These are phyloP conservation scores for Thymelicus acteon DNA, from an alignment of 2,888 invertebrate genomes.

Conservation along the genomic window DNA sequence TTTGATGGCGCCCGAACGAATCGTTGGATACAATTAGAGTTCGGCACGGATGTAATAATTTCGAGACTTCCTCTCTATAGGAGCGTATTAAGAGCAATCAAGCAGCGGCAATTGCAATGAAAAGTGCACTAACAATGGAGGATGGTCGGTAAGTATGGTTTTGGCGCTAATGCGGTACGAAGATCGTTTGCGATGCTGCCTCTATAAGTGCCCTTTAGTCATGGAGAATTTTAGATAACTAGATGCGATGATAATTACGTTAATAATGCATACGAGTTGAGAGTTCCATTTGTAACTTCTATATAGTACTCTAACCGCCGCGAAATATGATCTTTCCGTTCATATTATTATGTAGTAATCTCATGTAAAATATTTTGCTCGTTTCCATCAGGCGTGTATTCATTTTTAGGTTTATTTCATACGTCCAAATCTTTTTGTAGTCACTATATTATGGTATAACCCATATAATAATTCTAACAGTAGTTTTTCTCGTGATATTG, in stretches of 20 bases:
- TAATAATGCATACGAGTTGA: background rate
- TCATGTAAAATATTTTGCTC: too few species aligned
- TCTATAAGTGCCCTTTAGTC: conserved; percentile 39
- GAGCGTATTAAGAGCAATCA: conserved; percentile 64
- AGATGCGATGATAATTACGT: background rate
- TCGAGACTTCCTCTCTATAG: conserved; percentile 61
- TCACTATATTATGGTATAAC: too few species aligned
- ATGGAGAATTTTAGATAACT: background rate
- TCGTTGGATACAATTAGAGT: conserved; percentile 61
- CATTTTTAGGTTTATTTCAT: too few species aligned
- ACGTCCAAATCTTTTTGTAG: too few species aligned
- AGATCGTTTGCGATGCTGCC: conserved; percentile 42
- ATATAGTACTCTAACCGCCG: too few species aligned
- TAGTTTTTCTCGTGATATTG: too few species aligned
- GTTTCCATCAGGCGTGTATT: too few species aligned
- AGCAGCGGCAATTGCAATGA: conserved; percentile 56
- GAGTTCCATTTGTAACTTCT: too few species aligned
- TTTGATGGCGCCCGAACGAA: conserved; percentile 43
- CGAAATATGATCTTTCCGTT: too few species aligned
- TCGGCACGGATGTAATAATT: conserved; percentile 67
- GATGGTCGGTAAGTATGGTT: conserved; percentile 45
- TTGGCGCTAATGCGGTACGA: conserved; percentile 39
- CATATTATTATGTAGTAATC: too few species aligned
- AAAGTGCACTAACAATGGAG: conserved; percentile 57
- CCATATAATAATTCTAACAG: too few species aligned